These are phyloP conservation scores for Porphyrio hochstetteri DNA, from an alignment of 2,113 vertebrate species.

Conservation along the genomic window DNA sequence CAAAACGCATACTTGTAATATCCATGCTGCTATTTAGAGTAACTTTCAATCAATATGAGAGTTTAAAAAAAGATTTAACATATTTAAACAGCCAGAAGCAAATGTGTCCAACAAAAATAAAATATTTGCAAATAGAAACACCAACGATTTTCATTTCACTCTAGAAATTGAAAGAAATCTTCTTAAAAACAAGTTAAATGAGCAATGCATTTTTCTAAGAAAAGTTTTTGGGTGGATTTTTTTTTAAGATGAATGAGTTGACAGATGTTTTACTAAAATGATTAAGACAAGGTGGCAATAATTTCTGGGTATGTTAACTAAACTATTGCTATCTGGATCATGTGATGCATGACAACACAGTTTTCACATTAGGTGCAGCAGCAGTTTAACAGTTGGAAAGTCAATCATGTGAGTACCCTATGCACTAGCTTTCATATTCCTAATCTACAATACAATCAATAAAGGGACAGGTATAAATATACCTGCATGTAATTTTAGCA, in stretches of 20 bases:
- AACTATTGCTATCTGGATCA: constrained; percentile 43
- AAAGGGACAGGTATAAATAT: constrained; percentile 71
- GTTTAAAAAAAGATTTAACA: constrained; percentile 8
- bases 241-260: constrained; percentile 67
- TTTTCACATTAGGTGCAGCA: background rate
- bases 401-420: background rate
- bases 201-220: constrained; percentile 49
- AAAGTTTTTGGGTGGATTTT: background rate
- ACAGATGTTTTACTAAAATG: constrained; percentile 73
- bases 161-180: constrained; percentile 68
- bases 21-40: constrained; percentile 39
- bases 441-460: constrained; percentile 50
- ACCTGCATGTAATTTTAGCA: constrained; percentile 61
- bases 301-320: constrained; percentile 67
- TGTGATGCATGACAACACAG: constrained; percentile 13
- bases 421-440: constrained; percentile 6
- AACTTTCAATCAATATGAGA: constrained; percentile 67
- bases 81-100: constrained; percentile 66
- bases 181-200: constrained; percentile 62
- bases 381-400: constrained; percentile 48
- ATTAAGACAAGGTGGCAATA: constrained; percentile 66
- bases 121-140: constrained; percentile 62
- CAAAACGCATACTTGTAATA: background rate
- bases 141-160: constrained; percentile 60
- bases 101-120: constrained; percentile 62